Evolutionary conservation across 2,888 invertebrate species (phyloP).

Genomic region (Phytoseiulus persimilis): DNA sequence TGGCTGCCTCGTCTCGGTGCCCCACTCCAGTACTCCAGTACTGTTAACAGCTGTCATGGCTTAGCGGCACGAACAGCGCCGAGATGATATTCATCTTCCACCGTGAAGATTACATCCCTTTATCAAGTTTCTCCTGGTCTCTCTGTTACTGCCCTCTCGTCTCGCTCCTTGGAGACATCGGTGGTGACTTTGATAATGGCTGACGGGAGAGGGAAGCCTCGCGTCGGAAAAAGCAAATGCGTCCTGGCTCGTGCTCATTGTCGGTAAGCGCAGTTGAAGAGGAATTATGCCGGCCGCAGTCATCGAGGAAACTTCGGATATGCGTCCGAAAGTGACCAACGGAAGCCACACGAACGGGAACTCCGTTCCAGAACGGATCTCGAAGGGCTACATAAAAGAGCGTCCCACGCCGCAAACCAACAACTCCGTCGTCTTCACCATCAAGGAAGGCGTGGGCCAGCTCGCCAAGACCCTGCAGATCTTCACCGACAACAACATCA

Average conservation of each 20-base stretch:
- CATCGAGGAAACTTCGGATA: not conserved
- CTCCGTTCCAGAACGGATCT: not conserved
- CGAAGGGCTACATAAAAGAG: conserved; percentile 30
- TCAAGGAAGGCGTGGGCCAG: conserved; percentile 74
- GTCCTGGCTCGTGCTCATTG: not conserved
- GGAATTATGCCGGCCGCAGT: not conserved
- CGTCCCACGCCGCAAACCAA: not conserved
- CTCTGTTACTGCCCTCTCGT: too few relatives aligned
- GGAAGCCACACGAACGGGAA: not conserved
- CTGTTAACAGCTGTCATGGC: not conserved
- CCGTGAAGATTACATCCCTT: not conserved
- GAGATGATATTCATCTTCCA: not conserved
- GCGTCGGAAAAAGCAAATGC: not conserved
- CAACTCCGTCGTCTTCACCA: conserved; percentile 71
- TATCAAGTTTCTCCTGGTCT: not conserved
- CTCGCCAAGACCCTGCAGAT: conserved; percentile 77
- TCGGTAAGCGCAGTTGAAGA: not conserved
- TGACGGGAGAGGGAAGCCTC: not conserved
- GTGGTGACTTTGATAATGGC: not conserved
- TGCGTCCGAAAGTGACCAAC: not conserved
- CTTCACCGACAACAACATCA: conserved; percentile 66
- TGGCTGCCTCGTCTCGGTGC: not conserved
- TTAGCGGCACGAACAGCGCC: not conserved
- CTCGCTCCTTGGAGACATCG: not conserved
- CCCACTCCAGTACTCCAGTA: not conserved